Evolutionary conservation across 1,140 invertebrate species (phyloP).

Genomic region (Drosophila truncata): DNA sequence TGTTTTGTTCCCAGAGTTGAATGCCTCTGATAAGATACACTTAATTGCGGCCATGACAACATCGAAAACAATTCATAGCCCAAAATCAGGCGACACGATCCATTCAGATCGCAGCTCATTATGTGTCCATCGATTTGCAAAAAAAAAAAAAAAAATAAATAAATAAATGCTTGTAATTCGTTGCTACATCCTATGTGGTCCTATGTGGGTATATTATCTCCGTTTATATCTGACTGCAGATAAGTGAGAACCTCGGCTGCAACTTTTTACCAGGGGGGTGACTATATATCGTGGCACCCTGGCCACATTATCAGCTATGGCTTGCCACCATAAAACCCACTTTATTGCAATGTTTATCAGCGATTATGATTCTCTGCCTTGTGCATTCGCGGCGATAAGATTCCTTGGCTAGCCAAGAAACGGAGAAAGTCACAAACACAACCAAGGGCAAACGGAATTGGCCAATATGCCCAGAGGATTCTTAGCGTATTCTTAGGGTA

Average conservation of each 20-base stretch:
- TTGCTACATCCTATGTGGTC: constrained; percentile 13
- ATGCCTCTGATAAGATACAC: constrained; percentile 67
- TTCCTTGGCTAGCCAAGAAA: constrained; percentile 43
- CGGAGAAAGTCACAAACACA: constrained; percentile 31
- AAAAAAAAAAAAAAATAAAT: background rate
- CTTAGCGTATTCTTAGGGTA: constrained; percentile 4
- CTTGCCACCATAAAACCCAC: constrained; percentile 41
- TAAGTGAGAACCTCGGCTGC: constrained; percentile 23
- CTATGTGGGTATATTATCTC: constrained; percentile 15
- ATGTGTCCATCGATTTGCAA: constrained; percentile 26
- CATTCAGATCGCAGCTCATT: constrained; percentile 26
- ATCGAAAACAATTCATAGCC: constrained; percentile 31
- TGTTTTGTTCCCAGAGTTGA: constrained; percentile 40
- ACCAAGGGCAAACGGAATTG: constrained; percentile 18
- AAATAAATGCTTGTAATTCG: constrained; percentile 17
- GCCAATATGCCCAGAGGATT: constrained; percentile 10
- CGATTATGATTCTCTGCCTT: constrained; percentile 55
- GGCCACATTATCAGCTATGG: constrained; percentile 51
- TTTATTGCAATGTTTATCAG: constrained; percentile 76
- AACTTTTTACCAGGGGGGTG: constrained; percentile 8
- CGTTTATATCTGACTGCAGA: constrained; percentile 20
- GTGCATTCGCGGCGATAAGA: constrained; percentile 62
- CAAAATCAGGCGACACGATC: constrained; percentile 39
- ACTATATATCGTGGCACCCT: constrained; percentile 20
- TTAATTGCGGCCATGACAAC: constrained; percentile 50